Evolutionary conservation across 2,113 vertebrate genomes (phyloP).

Genomic region (Poeciliopsis occidentalis): DNA sequence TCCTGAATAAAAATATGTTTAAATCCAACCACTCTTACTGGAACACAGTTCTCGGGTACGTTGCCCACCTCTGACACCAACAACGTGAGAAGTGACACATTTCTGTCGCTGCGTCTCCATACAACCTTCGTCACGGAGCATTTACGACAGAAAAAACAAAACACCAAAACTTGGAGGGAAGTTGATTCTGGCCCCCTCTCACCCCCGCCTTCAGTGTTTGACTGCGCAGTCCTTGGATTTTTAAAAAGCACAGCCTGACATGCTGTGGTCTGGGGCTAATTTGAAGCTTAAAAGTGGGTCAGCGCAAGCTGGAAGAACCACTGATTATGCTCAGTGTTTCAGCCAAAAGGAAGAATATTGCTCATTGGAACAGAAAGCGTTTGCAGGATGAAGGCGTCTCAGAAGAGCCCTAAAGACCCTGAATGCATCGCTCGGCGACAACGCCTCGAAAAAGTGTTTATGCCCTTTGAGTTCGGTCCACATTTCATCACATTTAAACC

Average conservation of each 20-base stretch:
- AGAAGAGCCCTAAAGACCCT: conserved; percentile 38
- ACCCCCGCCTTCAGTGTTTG: conserved; percentile 21
- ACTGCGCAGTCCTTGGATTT: conserved; percentile 44
- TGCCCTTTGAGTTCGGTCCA: neutral
- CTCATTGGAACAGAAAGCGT: conserved; percentile 44
- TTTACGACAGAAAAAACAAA: conserved; percentile 54
- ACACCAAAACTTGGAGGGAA: conserved; percentile 61
- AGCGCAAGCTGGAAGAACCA: conserved; percentile 35
- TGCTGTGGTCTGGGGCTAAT: conserved; percentile 34
- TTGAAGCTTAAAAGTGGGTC: conserved; percentile 56
- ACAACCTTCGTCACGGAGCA: conserved; percentile 54
- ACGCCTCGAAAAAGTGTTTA: neutral
- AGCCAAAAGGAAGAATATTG: conserved; percentile 46
- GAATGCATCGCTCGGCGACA: conserved; percentile 22
- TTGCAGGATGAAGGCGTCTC: conserved; percentile 44
- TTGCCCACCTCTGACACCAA: conserved; percentile 21
- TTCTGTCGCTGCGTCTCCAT: conserved; percentile 57
- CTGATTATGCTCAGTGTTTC: conserved; percentile 30
- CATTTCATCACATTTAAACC: neutral
- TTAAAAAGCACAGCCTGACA: conserved; percentile 29
- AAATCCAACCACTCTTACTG: too few relatives aligned
- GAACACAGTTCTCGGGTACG: too few relatives aligned
- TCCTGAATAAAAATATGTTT: too few relatives aligned
- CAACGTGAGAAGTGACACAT: conserved; percentile 74
- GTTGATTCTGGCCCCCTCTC: conserved; percentile 54